Evolutionary conservation across 37 sponge, comb jelly and placozoan genomes (phyloP).

Genomic region (Petrosia ficiformis): DNA sequence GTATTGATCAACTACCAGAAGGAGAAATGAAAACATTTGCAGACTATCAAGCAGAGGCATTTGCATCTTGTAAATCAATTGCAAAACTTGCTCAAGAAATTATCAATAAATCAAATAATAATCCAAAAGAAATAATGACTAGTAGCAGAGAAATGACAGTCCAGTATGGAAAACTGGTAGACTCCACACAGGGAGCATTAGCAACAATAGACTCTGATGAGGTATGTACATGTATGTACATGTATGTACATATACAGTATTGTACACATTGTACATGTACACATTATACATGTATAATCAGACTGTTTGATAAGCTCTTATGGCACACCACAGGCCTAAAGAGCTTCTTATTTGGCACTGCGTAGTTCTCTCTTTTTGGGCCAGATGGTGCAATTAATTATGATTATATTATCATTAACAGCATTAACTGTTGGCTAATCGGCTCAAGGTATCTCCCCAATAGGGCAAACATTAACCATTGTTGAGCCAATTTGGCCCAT

Average conservation of each 20-base stretch:
- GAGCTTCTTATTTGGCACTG: too few relatives aligned
- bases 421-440: too few relatives aligned
- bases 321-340: too few relatives aligned
- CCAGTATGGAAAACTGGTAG: slow-evolving; percentile 55
- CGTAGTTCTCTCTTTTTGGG: too few relatives aligned
- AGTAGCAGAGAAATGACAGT: slow-evolving; percentile 39
- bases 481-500: too few relatives aligned
- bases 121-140: slow-evolving; percentile 24
- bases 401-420: too few relatives aligned
- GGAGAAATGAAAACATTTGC: slow-evolving; percentile 55
- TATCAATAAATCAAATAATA: slow-evolving; percentile 23
- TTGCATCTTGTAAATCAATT: slow-evolving; percentile 25
- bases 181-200: slow-evolving; percentile 65
- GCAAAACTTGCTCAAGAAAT: slow-evolving; percentile 72
- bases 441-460: too few relatives aligned
- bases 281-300: neutral
- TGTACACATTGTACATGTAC: neutral
- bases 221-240: neutral
- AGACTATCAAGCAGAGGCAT: slow-evolving; percentile 73
- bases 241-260: neutral
- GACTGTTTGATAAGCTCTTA: neutral
- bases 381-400: too few relatives aligned
- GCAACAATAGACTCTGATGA: slow-evolving; percentile 61
- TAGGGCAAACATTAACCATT: too few relatives aligned
- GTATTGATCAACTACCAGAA: slow-evolving; percentile 21